Conservation (phyloP, 2,888 invertebrate species). For the Lottia gigantea region DNA sequence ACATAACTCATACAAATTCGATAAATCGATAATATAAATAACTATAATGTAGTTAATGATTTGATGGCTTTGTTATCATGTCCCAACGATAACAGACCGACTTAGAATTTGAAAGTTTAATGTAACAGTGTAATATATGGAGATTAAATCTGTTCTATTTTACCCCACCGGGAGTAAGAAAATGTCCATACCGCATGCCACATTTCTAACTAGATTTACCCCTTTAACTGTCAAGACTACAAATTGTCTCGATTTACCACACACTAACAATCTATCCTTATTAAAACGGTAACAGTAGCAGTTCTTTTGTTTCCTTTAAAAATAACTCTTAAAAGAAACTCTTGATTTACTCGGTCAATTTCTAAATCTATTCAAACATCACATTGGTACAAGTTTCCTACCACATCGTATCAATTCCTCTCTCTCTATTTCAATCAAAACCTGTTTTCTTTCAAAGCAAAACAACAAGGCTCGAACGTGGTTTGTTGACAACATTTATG, state of each 20-base stretch:
- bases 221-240: no score
- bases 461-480: constrained; percentile 7
- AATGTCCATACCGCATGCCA: no score
- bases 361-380: not conserved
- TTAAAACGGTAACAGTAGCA: not conserved
- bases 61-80: no score
- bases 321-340: not conserved
- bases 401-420: constrained; percentile 1
- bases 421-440: constrained; percentile 5
- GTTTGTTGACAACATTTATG: constrained; percentile 11
- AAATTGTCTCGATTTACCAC: not conserved
- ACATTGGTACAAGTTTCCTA: not conserved
- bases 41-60: no score
- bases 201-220: no score
- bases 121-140: no score
- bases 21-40: no score
- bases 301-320: not conserved
- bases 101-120: no score
- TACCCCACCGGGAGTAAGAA: no score
- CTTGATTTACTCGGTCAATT: not conserved
- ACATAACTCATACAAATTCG: no score
- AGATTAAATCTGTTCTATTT: no score
- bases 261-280: not conserved
- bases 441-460: constrained; percentile 9
- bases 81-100: no score